Percentiles rank a stretch among this genome's conserved stretches.
Conservation (phyloP, 2,797 vertebrate genomes). For the Rhabdomys pumilio region DNA sequence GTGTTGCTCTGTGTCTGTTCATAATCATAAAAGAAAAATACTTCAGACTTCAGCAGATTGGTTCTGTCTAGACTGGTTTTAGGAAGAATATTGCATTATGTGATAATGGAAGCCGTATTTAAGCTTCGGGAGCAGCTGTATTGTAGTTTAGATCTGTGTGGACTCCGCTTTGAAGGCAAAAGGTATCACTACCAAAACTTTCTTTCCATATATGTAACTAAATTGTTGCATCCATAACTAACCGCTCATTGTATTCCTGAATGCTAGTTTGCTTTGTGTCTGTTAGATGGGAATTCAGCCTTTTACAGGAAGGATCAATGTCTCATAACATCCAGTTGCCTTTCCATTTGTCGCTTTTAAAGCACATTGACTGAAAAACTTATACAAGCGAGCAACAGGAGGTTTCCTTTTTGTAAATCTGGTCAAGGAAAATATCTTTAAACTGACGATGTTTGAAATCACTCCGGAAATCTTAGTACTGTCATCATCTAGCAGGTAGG, state of each 20-base stretch:
- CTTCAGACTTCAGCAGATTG: slow-evolving; percentile 64
- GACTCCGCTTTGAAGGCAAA: slow-evolving; percentile 40
- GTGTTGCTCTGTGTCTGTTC: slow-evolving; percentile 69
- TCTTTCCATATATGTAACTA: neutral
- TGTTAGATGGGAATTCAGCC: neutral
- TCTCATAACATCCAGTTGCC: neutral
- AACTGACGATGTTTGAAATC: neutral
- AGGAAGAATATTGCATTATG: slow-evolving; percentile 72
- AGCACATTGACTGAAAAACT: neutral
- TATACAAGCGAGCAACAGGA: neutral
- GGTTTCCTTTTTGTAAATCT: neutral
- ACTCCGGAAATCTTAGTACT: neutral
- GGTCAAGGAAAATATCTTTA: neutral
- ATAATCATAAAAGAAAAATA: slow-evolving; percentile 66
- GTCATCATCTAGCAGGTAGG: neutral
- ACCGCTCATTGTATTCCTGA: slow-evolving; percentile 3
- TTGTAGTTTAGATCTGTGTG: slow-evolving; percentile 61
- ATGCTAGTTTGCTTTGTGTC: slow-evolving; percentile 11
- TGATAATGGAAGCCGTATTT: slow-evolving; percentile 73
- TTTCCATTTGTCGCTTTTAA: neutral
- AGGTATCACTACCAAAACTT: neutral
- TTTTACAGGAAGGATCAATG: neutral
- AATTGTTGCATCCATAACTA: neutral
- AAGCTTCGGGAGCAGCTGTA: slow-evolving; percentile 44
- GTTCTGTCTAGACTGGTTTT: slow-evolving; percentile 81